Base-by-base conservation (phyloP, 2,113 vertebrate genomes). In the Catharus minimus region DNA sequence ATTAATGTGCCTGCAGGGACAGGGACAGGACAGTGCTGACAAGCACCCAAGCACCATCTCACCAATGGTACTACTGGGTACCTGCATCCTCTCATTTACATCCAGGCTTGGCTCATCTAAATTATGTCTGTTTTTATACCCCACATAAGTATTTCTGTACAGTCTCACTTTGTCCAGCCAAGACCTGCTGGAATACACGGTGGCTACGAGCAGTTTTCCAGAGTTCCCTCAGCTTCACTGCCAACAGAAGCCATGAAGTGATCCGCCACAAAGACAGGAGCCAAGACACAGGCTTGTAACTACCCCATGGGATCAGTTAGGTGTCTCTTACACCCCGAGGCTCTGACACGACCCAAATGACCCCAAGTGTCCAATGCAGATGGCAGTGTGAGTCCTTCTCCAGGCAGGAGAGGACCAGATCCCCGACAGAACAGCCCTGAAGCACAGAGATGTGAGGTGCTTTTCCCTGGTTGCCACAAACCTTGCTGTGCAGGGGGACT, bases 1-100 rank as follows among this genome's bases (percentile, higher is more conserved):
- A 2, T 30, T 14, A 1, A 2, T 0, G 32, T 22, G 16, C 53
- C 53, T 53, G 18, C 24, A 49, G 27, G 11, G 32, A 47, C 11
- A 28, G 47, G 30, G 12, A 41, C 5, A 26, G 22, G 19, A 11
- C 52, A 8, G 20, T 26, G 49, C 9, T 53, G 36, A 30, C n/a
- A 74, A 69, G 47, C 75, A 33, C 30, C 9, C 46, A 15, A 26
- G 11, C 52, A 5, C 11, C 19, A 50, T 5, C n/a, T 43, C 38
- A 19, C 44, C 0, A 0, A 27, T 0, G 0, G 26, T 27, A 73
- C 8, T 9, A 46, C 8, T 6, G 17, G 5, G 10, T 33, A 44
- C 6, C 44, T 26, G 7, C 20, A 39, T 7, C 38, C 17, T 56
- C 64, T n/a, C 15, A 7, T 14, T 43, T 36, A 43, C 15, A 57